Base-by-base conservation (phyloP, 2,797 vertebrate genomes). In the Halcyon leucocephala region DNA sequence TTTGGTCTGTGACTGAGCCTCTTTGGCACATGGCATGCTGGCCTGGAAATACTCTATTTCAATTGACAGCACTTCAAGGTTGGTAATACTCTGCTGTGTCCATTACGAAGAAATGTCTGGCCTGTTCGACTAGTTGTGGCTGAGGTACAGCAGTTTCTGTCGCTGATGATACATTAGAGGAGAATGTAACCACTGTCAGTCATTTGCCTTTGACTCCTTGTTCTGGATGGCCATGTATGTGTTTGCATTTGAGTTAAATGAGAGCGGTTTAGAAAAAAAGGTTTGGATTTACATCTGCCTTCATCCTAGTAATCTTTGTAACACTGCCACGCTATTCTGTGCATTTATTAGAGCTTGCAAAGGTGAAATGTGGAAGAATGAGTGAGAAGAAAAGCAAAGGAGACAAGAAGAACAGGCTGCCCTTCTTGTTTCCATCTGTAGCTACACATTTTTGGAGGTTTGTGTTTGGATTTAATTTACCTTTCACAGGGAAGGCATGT, bases 391-490 rank as follows among this genome's bases (percentile, higher is more conserved):
- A 95, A 96, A 94, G 83, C 77, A 76, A 62, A 94, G 72, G 62
- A 82, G 93, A 96, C 94, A 66, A 82, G 94, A 94, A 96, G 85
- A 96, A 97, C 89, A 94, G 90, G 85, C 90, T 93, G 79, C 54
- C 25, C 62, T 93, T 91, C 92, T 94, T 87, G 48, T 88, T 96
- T 86, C 82, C 73, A 79, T 83, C 73, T 88, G 79, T 72, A 93
- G 82, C 88, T 93, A 90, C 79, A 65, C 1, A 67, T 96, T 96
- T 95, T 78, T 95, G 89, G 82, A 89, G 70, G 54, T 84, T 83
- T 83, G 93, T 67, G 82, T 88, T 86, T 91, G 80, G 78, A 83
- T 95, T 89, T 89, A 86, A 96, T 93, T 92, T 93, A 76, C 83
- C 62, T 94, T 91, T 95, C 86, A 70, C 82, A 73, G 60, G 71